Evolutionary conservation across 2,797 vertebrate genomes (phyloP), one percentile per base, ranked within the genome.

Genomic region (Holocentrus rufus): DNA sequence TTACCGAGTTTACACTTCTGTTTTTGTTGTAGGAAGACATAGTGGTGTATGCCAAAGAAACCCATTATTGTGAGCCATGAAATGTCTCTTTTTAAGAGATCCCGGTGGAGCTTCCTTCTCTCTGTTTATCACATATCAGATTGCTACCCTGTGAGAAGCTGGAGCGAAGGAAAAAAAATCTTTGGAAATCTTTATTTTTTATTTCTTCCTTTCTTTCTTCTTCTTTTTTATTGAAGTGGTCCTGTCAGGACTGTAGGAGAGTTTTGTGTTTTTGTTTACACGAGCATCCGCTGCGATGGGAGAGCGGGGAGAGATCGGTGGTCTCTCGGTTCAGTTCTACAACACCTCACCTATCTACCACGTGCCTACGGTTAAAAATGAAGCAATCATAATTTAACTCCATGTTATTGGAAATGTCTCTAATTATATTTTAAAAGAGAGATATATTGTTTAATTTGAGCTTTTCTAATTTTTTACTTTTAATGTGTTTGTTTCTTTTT

Each of bases 331-430:
- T 46, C 54, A 54, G 66, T 47, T 56, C 67, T 65, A 65, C 71
- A 61, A 88, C 81, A 85, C 90, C 91, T 94, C 92, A 88, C 90
- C 76, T 82, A 91, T 91, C 88, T 92, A 93, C 91, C 31, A 94
- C 74, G 94, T 95, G 94, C 94, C 94, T 95, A 95, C 58, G 88
- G 90, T 93, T 91, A 83, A 88, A 88, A 90, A 90, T 87, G 80
- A 94, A 94, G 93, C 92, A 92, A 94, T 94, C 90, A 88, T 93
- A 90, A 92, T 93, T 94, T 93, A 93, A 91, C 87, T 93, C 85
- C 85, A 89, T 93, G 83, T 91, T 89, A 84, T 90, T 80, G 57
- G 84, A 87, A 88, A 87, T 71, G 69, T 81, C 70, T 72, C 88
- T 72, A 82, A 89, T 89, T 93, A 69, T 93, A 93, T 94, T 94